These are phyloP conservation scores for Ephestia elutella DNA, from an alignment of 1,140 invertebrate genomes.

Conservation along the genomic window DNA sequence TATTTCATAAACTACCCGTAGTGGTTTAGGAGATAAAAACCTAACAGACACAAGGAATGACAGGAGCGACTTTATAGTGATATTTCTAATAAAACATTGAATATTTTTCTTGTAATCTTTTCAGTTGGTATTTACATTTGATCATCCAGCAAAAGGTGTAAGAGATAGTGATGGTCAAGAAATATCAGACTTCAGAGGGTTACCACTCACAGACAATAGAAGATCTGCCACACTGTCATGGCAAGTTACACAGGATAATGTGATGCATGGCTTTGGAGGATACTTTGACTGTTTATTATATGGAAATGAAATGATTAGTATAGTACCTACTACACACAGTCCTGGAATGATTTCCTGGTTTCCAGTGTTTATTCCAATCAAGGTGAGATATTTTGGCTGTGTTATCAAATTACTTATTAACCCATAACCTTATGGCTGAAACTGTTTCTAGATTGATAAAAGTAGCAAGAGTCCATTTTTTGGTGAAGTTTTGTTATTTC, in stretches of 20 bases:
- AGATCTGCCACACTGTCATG: constrained; percentile 84
- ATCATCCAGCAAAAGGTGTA: constrained; percentile 80
- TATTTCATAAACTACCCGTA: no score
- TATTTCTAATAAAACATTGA: not conserved
- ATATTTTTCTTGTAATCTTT: constrained; percentile 15
- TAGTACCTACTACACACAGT: constrained; percentile 90
- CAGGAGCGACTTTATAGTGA: no score
- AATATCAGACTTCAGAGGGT: constrained; percentile 76
- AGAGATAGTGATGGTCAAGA: constrained; percentile 49
- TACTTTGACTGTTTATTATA: constrained; percentile 95
- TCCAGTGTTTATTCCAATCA: constrained; percentile 94
- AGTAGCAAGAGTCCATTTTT: no score
- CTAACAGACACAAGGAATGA: no score
- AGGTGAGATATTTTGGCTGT: constrained; percentile 68
- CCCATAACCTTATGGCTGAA: no score
- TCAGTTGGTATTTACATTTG: constrained; percentile 87
- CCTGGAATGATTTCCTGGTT: constrained; percentile 98
- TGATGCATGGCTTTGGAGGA: constrained; percentile 95
- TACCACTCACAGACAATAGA: constrained; percentile 83
- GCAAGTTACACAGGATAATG: constrained; percentile 80
- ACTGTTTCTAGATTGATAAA: no score
- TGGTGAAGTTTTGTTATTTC: no score
- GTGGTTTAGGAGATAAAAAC: no score
- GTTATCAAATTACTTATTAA: not conserved
- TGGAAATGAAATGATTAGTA: constrained; percentile 90